These are phyloP conservation scores for Lagenorhynchus albirostris DNA, from an alignment of 2,113 vertebrate species.

Conservation along the genomic window DNA sequence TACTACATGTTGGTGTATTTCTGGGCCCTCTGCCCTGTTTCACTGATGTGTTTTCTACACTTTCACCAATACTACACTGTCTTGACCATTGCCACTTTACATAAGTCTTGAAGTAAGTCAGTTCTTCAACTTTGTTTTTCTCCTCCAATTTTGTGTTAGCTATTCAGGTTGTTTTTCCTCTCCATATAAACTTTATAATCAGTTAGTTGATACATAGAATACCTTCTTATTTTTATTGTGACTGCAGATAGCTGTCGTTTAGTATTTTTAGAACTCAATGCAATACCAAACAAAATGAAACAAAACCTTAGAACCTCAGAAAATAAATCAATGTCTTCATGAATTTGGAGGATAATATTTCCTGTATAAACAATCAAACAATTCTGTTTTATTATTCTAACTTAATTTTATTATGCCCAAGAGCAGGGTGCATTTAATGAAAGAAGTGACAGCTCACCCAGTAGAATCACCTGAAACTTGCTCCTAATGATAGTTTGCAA, in stretches of 20 bases:
- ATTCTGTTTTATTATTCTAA: not conserved
- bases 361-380: not conserved
- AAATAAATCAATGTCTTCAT: not conserved
- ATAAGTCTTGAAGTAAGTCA: not conserved
- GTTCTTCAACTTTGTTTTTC: not conserved
- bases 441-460: not conserved
- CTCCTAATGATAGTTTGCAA: not conserved
- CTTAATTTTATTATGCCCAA: not conserved
- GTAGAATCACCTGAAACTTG: not conserved
- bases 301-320: not conserved
- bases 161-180: not conserved
- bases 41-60: not conserved
- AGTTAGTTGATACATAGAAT: not conserved
- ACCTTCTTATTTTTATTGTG: not conserved
- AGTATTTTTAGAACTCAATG: not conserved
- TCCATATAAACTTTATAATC: not conserved
- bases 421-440: not conserved
- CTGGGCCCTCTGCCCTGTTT: not conserved
- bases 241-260: not conserved
- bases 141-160: not conserved
- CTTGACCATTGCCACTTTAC: not conserved
- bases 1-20: not conserved
- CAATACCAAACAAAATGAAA: not conserved
- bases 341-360: not conserved
- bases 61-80: not conserved